Evolutionary conservation across 1,140 invertebrate species (phyloP), one percentile per base, ranked within the genome.

Genomic region (Steinernema khuongi): DNA sequence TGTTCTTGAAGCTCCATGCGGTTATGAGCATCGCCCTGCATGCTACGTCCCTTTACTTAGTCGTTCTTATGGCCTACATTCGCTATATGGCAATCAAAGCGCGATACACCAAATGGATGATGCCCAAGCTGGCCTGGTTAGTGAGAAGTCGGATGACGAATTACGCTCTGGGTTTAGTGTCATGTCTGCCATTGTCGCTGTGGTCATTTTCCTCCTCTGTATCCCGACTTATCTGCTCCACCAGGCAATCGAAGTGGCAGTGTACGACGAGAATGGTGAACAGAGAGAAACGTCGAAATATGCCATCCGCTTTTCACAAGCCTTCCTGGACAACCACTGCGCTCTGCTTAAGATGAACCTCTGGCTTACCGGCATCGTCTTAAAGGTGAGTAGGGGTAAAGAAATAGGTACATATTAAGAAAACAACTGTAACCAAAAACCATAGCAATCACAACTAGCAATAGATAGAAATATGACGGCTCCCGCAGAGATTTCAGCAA

Each of bases 61-160:
- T 81, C 19, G 80, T 81, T 1, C 70, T 81, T 7, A 81, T 81
- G 79, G 79, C 79, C 1, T 81, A 76, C 43, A 81, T 81, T n/a
- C 70, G 79, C 26, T 70, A 74, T 36, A 69, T 73, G 4, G 79
- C 80, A 17, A 72, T 81, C 70, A 66, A 73, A 31, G 36, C 75
- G 2, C 71, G 71, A 7, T 74, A 82, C 30, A 75, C 77, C 0
- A 76, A 73, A 43, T 81, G 79, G 79, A 72, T 81, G 71, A 71
- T 73, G 71, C 75, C 74, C 26, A 68, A 80, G 44, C 68, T 71
- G 60, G 79, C 79, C 22, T 68, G 74, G 78, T 77, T 31, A 76
- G 75, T 72, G 11, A 2, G 26, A 50, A 50, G 26, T 26, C 26
- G 26, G 26, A 50, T 19, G n/a, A 50, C 44, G 26, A 50, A 50